phyloP scores from a whole-genome alignment of 53 echinoderm and acorn worm species.

The Echinarachnius parma region DNA sequence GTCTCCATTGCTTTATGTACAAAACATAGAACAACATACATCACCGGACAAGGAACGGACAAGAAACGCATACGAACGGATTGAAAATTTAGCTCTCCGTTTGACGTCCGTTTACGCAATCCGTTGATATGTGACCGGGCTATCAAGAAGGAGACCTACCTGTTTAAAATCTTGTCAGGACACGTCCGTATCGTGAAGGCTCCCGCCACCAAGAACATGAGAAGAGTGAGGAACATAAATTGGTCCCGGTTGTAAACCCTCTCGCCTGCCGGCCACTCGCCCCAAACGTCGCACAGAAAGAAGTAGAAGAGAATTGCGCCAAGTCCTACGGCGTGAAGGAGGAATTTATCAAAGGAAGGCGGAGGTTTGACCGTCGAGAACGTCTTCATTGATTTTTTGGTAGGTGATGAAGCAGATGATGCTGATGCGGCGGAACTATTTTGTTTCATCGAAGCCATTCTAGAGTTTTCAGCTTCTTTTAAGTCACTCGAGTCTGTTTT shows the following conservation, averaged over 20 bases:
- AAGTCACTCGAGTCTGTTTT: too few relatives aligned
- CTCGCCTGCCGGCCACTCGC: conserved; percentile 52
- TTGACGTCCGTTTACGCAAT: neutral
- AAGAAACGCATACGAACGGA: too few relatives aligned
- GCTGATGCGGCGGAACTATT: conserved; percentile 7
- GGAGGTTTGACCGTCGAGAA: conserved; percentile 62
- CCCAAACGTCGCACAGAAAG: conserved; percentile 64
- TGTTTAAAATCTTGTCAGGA: conserved; percentile 70
- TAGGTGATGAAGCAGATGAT: too few relatives aligned
- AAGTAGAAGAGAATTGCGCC: conserved; percentile 70
- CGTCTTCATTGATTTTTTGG: neutral
- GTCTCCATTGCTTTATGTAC: too few relatives aligned
- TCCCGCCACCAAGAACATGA: conserved; percentile 64
- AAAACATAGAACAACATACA: too few relatives aligned
- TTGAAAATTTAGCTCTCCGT: too few relatives aligned
- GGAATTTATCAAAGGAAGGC: conserved; percentile 70
- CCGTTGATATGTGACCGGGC: too few relatives aligned
- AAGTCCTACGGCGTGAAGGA: conserved; percentile 50
- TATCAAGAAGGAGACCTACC: conserved; percentile 36
- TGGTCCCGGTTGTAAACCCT: conserved; percentile 60
- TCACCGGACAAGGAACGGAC: too few relatives aligned
- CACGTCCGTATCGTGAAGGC: conserved; percentile 61
- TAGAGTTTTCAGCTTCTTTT: too few relatives aligned
- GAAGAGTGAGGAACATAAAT: conserved; percentile 60
- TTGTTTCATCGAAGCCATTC: neutral